Evolutionary conservation across 2,888 invertebrate species (phyloP).

Genomic region (Cepaea hortensis): DNA sequence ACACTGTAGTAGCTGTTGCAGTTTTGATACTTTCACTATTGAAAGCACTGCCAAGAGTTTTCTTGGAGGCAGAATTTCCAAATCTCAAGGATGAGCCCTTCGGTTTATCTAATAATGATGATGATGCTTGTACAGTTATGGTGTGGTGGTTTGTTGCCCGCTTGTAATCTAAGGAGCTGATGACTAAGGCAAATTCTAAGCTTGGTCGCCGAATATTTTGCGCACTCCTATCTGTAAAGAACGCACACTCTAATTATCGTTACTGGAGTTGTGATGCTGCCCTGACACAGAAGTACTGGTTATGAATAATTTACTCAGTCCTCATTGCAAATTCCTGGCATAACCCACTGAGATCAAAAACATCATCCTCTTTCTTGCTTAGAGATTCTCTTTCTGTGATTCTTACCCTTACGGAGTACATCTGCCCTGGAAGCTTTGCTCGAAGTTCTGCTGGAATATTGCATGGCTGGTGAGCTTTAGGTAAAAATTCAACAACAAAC

Average conservation of each 20-base stretch:
- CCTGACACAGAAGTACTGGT: constrained; percentile 24
- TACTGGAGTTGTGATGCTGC: background rate
- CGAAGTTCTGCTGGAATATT: constrained; percentile 65
- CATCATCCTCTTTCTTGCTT: background rate
- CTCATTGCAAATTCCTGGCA: background rate
- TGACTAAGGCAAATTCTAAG: background rate
- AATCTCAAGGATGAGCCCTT: constrained; percentile 20
- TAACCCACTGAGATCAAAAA: constrained; percentile 44
- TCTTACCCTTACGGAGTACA: constrained; percentile 65
- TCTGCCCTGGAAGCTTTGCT: constrained; percentile 59
- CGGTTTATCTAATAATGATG: background rate
- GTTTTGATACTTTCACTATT: constrained; percentile 11
- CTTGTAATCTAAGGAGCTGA: background rate
- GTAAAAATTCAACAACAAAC: constrained; percentile 65
- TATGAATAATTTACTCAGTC: constrained; percentile 37
- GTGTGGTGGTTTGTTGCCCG: background rate
- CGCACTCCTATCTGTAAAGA: constrained; percentile 19
- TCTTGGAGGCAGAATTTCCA: background rate
- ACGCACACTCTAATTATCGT: background rate
- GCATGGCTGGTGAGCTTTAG: constrained; percentile 65
- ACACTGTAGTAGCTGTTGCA: background rate
- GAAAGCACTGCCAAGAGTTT: background rate
- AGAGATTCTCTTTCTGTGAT: constrained; percentile 52
- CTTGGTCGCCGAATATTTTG: constrained; percentile 28
- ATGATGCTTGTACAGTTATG: background rate